A percentile compares a stretch with the other conserved stretches of the same genome.
phyloP scores from a whole-genome alignment of 53 echinoderm and acorn worm species.

The Echinometra lucunter region DNA sequence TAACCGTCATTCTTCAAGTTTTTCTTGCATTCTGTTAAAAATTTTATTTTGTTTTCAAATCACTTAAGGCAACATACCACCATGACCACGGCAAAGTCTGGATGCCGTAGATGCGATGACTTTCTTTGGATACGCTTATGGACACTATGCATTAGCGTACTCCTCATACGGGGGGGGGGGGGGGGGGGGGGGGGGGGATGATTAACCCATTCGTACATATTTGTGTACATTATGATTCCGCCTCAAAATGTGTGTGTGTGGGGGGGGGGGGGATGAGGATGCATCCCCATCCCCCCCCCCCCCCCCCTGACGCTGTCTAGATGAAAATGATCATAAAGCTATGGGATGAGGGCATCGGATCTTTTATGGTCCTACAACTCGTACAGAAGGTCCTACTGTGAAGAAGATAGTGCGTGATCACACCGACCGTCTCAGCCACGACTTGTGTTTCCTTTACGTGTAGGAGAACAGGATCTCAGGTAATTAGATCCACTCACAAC shows the following conservation, averaged over 20 bases:
- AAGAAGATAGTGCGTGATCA: neutral
- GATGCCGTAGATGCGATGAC: neutral
- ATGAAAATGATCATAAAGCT: too few species aligned
- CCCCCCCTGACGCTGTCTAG: too few species aligned
- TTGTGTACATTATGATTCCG: too few species aligned
- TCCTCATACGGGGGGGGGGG: too few species aligned
- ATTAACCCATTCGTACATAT: too few species aligned
- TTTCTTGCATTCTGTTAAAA: too few species aligned
- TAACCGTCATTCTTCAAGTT: too few species aligned
- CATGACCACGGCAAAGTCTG: neutral
- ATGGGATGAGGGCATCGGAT: neutral
- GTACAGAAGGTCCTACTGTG: neutral
- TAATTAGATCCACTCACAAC: constrained; percentile 37
- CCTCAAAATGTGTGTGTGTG: too few species aligned
- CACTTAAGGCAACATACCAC: neutral
- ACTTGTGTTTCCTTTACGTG: neutral
- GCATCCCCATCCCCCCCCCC: too few species aligned
- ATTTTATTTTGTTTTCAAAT: neutral
- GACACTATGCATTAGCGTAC: too few species aligned
- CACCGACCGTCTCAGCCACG: neutral
- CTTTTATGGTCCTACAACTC: neutral
- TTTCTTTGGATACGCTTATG: neutral
- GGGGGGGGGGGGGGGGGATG: too few species aligned
- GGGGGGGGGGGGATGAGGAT: too few species aligned
- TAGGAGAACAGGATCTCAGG: constrained; percentile 15